These are phyloP conservation scores for Chroicocephalus ridibundus DNA, from an alignment of 2,113 vertebrate species.

Conservation along the genomic window DNA sequence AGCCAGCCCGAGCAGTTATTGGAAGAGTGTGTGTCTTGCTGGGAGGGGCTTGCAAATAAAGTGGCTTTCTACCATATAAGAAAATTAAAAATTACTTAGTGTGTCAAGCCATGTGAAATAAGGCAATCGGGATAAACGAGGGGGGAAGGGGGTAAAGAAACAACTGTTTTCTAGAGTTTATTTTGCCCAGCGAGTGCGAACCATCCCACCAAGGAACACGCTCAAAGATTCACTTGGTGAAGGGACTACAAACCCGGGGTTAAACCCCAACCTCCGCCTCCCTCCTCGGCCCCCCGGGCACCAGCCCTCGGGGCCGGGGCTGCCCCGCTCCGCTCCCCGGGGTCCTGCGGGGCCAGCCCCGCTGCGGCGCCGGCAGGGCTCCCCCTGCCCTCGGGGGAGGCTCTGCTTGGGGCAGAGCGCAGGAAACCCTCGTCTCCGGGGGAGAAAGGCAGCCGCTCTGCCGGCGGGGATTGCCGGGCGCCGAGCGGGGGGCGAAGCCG, in stretches of 20 bases:
- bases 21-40: neutral
- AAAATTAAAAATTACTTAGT: neutral
- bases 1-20: rapidly evolving
- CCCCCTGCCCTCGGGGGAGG: neutral
- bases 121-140: neutral
- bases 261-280: neutral
- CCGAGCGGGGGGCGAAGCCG: rapidly evolving
- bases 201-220: neutral
- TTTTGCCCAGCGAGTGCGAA: neutral
- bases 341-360: neutral
- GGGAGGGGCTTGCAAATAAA: neutral
- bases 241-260: neutral
- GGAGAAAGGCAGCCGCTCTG: neutral
- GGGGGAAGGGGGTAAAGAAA: neutral
- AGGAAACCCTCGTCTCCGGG: neutral
- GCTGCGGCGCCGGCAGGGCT: no score
- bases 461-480: neutral
- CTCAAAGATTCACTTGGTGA: neutral
- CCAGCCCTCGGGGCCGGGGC: neutral
- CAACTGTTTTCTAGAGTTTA: neutral
- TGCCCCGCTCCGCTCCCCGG: neutral
- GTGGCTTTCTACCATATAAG: neutral
- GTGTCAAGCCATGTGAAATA: neutral
- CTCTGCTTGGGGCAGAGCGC: neutral
- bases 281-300: neutral